phyloP scores from a whole-genome alignment of 1,140 invertebrate species.

The Aphaenogaster floridana region DNA sequence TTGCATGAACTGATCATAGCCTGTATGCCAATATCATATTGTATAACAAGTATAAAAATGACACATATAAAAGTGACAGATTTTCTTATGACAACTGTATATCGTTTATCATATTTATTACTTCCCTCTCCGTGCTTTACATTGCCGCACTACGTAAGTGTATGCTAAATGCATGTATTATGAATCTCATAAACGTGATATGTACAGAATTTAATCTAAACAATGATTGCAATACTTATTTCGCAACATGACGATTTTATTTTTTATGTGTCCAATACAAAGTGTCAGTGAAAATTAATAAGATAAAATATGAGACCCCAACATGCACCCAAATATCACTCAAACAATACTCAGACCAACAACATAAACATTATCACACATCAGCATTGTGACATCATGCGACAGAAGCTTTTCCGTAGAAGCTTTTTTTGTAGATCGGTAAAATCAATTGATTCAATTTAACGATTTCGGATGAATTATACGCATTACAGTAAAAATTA shows the following conservation, averaged over 20 bases:
- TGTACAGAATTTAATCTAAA: constrained; percentile 23
- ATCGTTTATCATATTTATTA: not conserved
- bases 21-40: constrained; percentile 85
- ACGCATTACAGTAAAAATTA: constrained; percentile 16
- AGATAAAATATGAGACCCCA: constrained; percentile 31
- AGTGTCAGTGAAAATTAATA: constrained; percentile 47
- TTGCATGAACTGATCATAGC: constrained; percentile 91
- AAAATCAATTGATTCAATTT: constrained; percentile 28
- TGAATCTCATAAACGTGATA: constrained; percentile 24
- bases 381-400: constrained; percentile 60
- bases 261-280: constrained; percentile 18
- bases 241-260: constrained; percentile 23
- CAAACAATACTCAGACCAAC: constrained; percentile 14
- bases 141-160: not conserved
- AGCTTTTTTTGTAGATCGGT: not conserved
- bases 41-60: constrained; percentile 34
- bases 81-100: not conserved
- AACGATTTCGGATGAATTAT: constrained; percentile 20
- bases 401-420: constrained; percentile 12
- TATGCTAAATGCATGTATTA: constrained; percentile 1
- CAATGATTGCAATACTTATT: constrained; percentile 30
- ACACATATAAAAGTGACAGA: not conserved
- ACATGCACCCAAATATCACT: constrained; percentile 53
- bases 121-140: not conserved
- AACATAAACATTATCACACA: constrained; percentile 15